phyloP scores from a whole-genome alignment of 2,797 vertebrate species.

The Arnoldichthys spilopterus region DNA sequence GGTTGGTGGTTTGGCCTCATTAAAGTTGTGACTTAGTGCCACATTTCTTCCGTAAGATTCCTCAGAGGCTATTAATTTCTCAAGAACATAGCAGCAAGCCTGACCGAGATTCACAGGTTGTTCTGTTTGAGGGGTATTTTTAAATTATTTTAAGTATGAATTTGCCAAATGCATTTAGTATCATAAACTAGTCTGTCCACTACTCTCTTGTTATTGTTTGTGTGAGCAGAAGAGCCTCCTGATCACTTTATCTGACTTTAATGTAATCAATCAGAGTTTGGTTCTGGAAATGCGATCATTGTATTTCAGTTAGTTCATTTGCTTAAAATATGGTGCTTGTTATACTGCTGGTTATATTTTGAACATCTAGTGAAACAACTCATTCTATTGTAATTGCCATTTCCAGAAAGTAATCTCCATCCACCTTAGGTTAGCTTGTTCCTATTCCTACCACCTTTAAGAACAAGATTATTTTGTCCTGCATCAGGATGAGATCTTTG shows the following conservation, averaged over 20 bases:
- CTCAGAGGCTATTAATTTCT: neutral
- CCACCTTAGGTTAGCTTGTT: neutral
- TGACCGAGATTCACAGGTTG: neutral
- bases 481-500: no score
- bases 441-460: neutral
- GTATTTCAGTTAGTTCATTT: neutral
- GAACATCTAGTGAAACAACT: neutral
- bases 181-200: neutral
- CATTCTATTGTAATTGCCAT: neutral
- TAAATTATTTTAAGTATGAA: neutral
- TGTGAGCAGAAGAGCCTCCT: neutral
- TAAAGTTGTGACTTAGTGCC: neutral
- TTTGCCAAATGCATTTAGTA: neutral
- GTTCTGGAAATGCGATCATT: neutral
- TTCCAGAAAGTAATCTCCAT: neutral
- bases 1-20: no score
- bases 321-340: neutral
- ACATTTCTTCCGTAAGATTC: neutral
- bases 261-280: neutral
- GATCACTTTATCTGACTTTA: neutral
- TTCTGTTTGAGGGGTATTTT: neutral
- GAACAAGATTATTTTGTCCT: no score
- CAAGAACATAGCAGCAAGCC: neutral
- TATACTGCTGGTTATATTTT: neutral
- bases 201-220: neutral